Base-by-base conservation (phyloP, 2,797 vertebrate genomes). In the Ctenopoma multispine region DNA sequence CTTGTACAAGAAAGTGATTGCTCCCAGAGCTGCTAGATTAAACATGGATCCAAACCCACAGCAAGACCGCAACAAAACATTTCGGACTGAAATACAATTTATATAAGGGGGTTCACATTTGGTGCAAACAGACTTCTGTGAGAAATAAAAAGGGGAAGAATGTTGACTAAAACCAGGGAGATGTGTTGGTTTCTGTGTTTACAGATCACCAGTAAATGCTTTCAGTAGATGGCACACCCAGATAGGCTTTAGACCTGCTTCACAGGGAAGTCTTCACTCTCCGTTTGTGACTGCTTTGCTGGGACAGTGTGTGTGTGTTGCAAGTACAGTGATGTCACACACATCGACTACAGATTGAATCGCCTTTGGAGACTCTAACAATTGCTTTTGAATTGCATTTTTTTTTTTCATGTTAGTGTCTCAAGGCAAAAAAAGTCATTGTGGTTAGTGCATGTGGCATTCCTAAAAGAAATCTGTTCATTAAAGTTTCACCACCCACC, bases 1-100 rank as follows among this genome's bases (percentile, higher is more conserved):
- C 59, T 46, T 86, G 72, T 81, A 80, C 79, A 85, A 88, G 87
- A 89, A 89, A 92, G 89, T 87, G 89, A 94, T 94, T 91, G 91
- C 88, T 94, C 90, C 90, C 93, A 94, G 92, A 92, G 89, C 88
- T 88, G 89, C 80, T 86, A 89, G 90, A 94, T 94, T 93, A 93
- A 92, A 93, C 86, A 87, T 81, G 89, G 69, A 82, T 87, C 88
- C 87, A 91, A 92, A 91, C 88, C 89, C 89, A 87, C 91, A 92
- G 83, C 69, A 50, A 79, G 80, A 91, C 90, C 85, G 85, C 90
- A 94, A 93, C 90, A 92, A 92, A 94, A 92, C 88, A 92, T 90
- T 84, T 92, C 79, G 66, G 74, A 88, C 81, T 85, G 73, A 81
- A 87, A 84, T 68, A 69, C 87, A 88, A 90, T 93, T 91, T 89